Conservation (phyloP, 1,140 invertebrate species). For the Micrasema longulum region DNA sequence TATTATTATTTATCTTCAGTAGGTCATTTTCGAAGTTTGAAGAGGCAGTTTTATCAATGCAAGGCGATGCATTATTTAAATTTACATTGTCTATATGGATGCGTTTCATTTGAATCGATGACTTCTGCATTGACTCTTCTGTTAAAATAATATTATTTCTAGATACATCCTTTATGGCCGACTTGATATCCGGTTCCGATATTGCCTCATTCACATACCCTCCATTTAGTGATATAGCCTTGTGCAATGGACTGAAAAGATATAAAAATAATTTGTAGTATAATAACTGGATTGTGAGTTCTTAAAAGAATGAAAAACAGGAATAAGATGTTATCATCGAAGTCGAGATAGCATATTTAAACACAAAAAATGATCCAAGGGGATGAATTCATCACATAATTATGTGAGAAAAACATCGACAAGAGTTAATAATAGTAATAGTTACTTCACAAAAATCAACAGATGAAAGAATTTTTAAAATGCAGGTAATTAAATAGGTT, state of each 20-base stretch:
- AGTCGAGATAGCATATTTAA: no score
- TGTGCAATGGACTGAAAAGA: conserved; percentile 69
- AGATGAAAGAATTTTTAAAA: no score
- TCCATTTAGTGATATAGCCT: conserved; percentile 73
- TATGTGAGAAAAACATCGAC: no score
- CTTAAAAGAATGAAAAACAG: no score
- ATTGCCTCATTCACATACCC: conserved; percentile 84
- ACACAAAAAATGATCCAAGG: no score
- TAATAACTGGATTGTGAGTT: no score
- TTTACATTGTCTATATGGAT: conserved; percentile 56
- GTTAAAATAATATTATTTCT: conserved; percentile 48
- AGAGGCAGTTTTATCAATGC: conserved; percentile 49
- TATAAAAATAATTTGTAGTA: background rate
- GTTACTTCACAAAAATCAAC: no score
- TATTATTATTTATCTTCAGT: conserved; percentile 60
- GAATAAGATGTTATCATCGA: no score
- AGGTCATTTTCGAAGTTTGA: conserved; percentile 60
- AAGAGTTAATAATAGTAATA: no score
- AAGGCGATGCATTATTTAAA: conserved; percentile 50
- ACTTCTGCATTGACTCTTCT: conserved; percentile 56
- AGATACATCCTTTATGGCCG: conserved; percentile 46
- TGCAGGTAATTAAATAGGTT: no score
- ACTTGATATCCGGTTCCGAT: conserved; percentile 67
- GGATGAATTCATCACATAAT: no score
- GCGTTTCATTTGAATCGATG: conserved; percentile 54